A percentile compares a stretch with the other conserved stretches of the same genome.
Evolutionary conservation across 92 coral and sea anemone species (phyloP).

Genomic region (Heliopora coerulea): DNA sequence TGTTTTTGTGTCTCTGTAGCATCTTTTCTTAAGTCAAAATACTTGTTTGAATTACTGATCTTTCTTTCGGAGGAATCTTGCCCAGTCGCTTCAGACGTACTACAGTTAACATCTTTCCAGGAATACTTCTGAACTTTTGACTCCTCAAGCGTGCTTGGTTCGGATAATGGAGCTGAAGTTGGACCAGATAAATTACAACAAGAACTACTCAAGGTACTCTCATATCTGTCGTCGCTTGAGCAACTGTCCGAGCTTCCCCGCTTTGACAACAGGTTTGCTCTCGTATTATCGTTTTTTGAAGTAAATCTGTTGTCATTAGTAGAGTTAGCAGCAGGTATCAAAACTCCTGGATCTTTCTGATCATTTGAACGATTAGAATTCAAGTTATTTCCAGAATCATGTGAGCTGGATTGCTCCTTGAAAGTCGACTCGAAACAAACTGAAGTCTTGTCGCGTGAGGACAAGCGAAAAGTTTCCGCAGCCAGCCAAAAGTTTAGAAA

Average conservation of each 20-base stretch:
- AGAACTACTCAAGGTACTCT: not conserved
- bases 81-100: not conserved
- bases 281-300: not conserved
- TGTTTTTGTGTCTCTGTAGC: not conserved
- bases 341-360: not conserved
- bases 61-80: not conserved
- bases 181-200: not conserved
- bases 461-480: constrained; percentile 82
- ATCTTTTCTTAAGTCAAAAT: not conserved
- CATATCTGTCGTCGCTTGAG: not conserved
- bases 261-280: not conserved
- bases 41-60: not conserved
- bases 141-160: no score
- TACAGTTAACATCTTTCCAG: not conserved
- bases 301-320: not conserved
- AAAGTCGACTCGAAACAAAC: constrained; percentile 69
- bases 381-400: not conserved
- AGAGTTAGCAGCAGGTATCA: not conserved
- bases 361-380: not conserved
- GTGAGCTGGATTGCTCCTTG: constrained; percentile 45
- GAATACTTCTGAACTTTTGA: no score
- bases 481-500: constrained; percentile 95
- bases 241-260: no score
- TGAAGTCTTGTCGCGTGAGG: constrained; percentile 79
- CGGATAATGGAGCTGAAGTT: not conserved